phyloP scores from a whole-genome alignment of 2,113 vertebrate species.

The Chloroceryle aenea region DNA sequence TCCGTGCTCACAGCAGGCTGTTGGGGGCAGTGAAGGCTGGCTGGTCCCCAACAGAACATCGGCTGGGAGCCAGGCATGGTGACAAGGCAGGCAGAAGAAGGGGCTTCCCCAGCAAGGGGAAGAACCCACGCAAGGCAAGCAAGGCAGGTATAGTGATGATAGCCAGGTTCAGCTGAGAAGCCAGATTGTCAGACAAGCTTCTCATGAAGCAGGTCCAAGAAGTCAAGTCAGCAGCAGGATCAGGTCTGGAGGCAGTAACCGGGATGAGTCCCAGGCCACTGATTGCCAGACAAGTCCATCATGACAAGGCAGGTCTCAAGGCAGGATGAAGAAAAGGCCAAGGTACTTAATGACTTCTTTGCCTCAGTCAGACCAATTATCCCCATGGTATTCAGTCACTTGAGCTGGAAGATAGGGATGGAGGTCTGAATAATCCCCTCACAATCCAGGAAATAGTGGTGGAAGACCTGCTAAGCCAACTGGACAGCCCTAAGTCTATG shows the following conservation, averaged over 20 bases:
- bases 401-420: too few species aligned
- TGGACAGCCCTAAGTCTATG: too few species aligned
- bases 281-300: not conserved
- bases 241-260: not conserved
- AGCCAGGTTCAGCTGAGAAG: not conserved
- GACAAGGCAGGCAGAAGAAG: not conserved
- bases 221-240: not conserved
- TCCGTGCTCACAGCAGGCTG: not conserved
- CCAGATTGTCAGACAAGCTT: not conserved
- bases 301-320: not conserved
- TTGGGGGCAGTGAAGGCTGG: not conserved
- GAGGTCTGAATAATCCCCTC: too few species aligned
- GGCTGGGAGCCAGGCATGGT: rapidly evolving
- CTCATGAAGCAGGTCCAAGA: not conserved
- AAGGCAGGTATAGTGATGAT: not conserved
- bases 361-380: too few species aligned
- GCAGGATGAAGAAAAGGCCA: too few species aligned
- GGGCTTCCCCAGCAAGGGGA: not conserved
- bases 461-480: too few species aligned
- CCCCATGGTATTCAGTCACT: too few species aligned
- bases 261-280: not conserved
- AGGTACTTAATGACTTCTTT: too few species aligned
- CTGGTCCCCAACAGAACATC: not conserved
- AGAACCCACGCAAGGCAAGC: not conserved
- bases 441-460: too few species aligned